phyloP scores from a whole-genome alignment of 2,113 vertebrate genomes.

The Phalacrocorax carbo region DNA sequence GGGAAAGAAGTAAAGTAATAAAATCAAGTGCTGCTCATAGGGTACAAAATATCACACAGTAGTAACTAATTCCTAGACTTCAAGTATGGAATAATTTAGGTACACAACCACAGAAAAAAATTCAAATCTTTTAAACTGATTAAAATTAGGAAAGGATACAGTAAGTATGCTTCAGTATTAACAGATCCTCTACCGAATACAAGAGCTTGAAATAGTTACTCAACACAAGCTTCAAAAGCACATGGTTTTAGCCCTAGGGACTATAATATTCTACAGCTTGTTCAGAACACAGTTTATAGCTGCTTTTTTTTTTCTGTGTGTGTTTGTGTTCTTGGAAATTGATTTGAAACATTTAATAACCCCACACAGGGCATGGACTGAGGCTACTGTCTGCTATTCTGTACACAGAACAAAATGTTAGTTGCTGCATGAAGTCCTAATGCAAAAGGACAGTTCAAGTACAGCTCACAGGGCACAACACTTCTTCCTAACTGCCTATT shows the following conservation, averaged over 20 bases:
- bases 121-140: constrained; percentile 16
- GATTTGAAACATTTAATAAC: neutral
- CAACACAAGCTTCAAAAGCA: constrained; percentile 6
- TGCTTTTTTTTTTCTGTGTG: neutral
- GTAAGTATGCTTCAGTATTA: neutral
- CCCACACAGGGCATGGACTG: neutral
- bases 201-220: neutral
- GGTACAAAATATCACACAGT: neutral
- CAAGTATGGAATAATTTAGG: neutral
- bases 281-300: neutral
- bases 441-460: neutral
- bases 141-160: neutral
- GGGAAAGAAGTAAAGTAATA: neutral
- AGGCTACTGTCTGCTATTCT: neutral
- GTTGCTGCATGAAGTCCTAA: neutral
- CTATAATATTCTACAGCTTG: neutral
- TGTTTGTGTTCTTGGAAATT: neutral
- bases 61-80: neutral
- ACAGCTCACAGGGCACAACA: neutral
- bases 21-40: neutral
- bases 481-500: neutral
- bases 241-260: neutral
- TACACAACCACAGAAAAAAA: neutral
- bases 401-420: neutral
- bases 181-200: neutral